Evolutionary conservation across 2,797 vertebrate species (phyloP), one percentile per base, ranked within the genome.

Genomic region (Malurus leucopterus): DNA sequence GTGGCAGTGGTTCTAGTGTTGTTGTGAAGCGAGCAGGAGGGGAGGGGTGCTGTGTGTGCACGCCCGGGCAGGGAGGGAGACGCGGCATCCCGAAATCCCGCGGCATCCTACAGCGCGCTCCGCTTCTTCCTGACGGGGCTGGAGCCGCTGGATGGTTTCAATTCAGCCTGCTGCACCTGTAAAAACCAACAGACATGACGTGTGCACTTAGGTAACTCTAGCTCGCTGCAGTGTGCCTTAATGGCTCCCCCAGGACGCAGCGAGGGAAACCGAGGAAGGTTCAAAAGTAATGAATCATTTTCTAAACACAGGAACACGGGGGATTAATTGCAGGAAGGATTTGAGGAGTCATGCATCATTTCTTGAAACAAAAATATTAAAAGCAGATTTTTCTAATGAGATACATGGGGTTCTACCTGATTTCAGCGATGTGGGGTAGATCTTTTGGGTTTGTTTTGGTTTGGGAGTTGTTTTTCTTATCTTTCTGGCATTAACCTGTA

Each of bases 291-390:
- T 99, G 98, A 99, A 99, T 99, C 98, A 99, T 98, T 99, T 98
- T 98, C 98, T 98, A 99, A 99, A 99, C 98, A 99, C 98, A 98
- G 98, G 97, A 98, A 98, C 98, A 98, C 91, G 98, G 98, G 98
- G 98, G 98, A 99, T 99, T 99, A 99, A 99, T 99, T 98, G 98
- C 98, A 98, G 98, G 98, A 98, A 99, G 98, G 98, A 98, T 98
- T 98, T 98, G 97, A 98, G 97, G 98, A 99, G 98, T 98, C 98
- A 98, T 98, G 98, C 98, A 98, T 99, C 98, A 98, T 97, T 98
- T 98, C 95, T 96, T 93, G 95, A 98, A 97, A 97, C 96, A 89
- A 97, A 98, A 98, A 98, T 98, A 99, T 98, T 98, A 98, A 98
- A 98, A 98, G 98, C 98, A 98, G 98, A 97, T 98, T 97, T 96